A percentile compares a stretch with the other conserved stretches of the same genome.
Conservation (phyloP, 2,797 vertebrate species). For the Ctenopoma kingsleyae region DNA sequence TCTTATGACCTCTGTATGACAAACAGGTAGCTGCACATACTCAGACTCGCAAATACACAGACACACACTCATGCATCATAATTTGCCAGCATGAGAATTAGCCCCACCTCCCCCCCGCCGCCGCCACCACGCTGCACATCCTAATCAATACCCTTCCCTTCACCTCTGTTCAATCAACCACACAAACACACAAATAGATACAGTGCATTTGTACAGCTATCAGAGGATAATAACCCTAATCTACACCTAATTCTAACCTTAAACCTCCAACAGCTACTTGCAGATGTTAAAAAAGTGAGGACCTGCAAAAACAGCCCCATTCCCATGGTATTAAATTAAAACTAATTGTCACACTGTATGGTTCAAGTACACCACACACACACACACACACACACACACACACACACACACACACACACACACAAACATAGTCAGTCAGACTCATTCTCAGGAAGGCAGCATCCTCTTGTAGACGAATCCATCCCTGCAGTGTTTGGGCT, state of each 20-base stretch:
- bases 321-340: no score
- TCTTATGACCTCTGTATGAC: neutral
- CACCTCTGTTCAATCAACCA: constrained; percentile 42
- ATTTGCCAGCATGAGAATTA: constrained; percentile 43
- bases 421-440: constrained; percentile 16
- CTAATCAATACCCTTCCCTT: constrained; percentile 67
- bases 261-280: no score
- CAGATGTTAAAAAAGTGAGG: no score
- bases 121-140: constrained; percentile 8
- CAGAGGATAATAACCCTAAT: no score
- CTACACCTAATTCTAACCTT: no score
- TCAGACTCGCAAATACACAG: constrained; percentile 11
- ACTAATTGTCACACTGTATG: no score
- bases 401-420: constrained; percentile 9
- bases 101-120: constrained; percentile 24
- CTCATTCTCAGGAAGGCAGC: constrained; percentile 8
- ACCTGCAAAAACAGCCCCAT: no score
- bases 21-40: constrained; percentile 11
- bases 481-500: constrained; percentile 25
- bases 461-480: constrained; percentile 15
- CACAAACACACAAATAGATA: constrained; percentile 19
- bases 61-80: constrained; percentile 40
- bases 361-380: no score
- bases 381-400: no score
- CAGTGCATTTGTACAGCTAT: neutral